Base-by-base conservation (phyloP, 2,113 vertebrate species). In the Prietella phreatophila region DNA sequence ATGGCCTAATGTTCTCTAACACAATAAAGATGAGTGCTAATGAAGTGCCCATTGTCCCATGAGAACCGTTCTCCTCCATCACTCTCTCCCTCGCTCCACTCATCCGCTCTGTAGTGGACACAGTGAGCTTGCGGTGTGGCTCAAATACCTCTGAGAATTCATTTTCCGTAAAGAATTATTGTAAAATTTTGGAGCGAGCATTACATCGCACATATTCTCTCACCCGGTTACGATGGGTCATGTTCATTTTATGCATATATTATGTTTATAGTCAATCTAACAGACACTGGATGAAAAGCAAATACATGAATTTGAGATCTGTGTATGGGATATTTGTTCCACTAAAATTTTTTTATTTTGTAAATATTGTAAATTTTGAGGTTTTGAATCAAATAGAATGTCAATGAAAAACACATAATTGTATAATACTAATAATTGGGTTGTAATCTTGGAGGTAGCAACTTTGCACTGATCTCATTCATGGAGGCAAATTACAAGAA, bases 21-120 rank as follows among this genome's bases (percentile, higher is more conserved):
- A 61, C 88, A 91, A 91, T 91, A 89, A 91, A 58, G 83, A 89
- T 85, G 80, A 87, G 86, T 83, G 80, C 85, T 91, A 89, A 91
- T 91, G 90, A 91, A 91, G 89, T 83, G 88, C 50, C 79, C 42
- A 56, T 50, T 89, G 71, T 91, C 90, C 83, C 90, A 87, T 63
- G 86, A 89, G 88, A 53, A 9, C 88, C 27, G 4, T 80, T 83
- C 80, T 82, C 75, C 58, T 87, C 67, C 84, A 58, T 84, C 33
- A 82, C 33, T 56, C n/a, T 0, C 71, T 78, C 82, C 42, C 76
- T 89, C 78, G 22, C 69, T 67, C 82, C 61, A 69, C 69, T 88
- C 13, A 15, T 47, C 60, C 56, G 47, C 56, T 47, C 87, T 65
- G 82, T 76, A 76, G 47, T 76, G 55, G 67, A 86, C 69, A 85